Evolutionary conservation across 2,888 invertebrate species (phyloP).

Genomic region (Elysia crispata): DNA sequence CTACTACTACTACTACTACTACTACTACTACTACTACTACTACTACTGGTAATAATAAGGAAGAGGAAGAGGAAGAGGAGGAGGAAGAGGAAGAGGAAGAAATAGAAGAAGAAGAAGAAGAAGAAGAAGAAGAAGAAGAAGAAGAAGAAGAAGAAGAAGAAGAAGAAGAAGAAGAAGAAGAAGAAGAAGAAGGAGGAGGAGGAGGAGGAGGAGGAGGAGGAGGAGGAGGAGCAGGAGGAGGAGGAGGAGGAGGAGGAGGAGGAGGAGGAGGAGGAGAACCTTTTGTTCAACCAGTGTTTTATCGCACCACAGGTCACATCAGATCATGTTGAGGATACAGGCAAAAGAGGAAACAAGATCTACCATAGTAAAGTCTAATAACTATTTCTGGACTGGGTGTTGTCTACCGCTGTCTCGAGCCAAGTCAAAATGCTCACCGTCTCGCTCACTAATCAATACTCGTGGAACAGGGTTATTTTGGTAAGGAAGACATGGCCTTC

Average conservation of each 20-base stretch:
- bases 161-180: neutral
- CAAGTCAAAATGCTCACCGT: too few relatives aligned
- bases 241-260: neutral
- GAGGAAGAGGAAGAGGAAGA: constrained; percentile 14
- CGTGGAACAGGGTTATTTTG: too few relatives aligned
- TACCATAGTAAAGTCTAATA: too few relatives aligned
- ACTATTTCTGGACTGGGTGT: too few relatives aligned
- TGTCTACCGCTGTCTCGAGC: too few relatives aligned
- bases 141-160: neutral
- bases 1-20: too few relatives aligned
- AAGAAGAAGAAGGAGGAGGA: neutral
- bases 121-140: neutral
- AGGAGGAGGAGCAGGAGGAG: neutral
- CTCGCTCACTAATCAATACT: too few relatives aligned
- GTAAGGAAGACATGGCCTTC: too few relatives aligned
- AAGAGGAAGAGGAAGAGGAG: neutral
- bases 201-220: neutral
- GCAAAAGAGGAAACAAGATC: too few relatives aligned
- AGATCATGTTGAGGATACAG: too few relatives aligned
- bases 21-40: neutral
- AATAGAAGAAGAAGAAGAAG: neutral
- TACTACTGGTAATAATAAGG: neutral
- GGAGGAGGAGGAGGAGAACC: neutral
- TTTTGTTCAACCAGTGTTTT: too few relatives aligned
- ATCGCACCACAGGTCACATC: too few relatives aligned